A percentile compares a stretch with the other conserved stretches of the same genome.
Conservation (phyloP, 2,113 vertebrate species). For the Gadus chalcogrammus region DNA sequence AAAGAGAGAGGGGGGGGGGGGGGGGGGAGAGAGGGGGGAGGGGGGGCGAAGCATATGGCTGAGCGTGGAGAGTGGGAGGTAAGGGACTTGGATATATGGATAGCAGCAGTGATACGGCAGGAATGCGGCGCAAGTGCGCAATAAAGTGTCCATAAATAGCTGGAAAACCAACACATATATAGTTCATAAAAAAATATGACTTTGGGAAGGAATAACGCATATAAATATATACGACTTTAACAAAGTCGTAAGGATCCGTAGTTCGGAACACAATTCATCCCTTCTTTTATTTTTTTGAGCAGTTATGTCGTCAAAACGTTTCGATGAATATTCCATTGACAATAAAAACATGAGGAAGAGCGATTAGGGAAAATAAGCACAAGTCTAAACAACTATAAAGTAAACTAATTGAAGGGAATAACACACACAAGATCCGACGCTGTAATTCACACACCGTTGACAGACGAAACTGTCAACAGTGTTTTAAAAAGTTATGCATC, state of each 20-base stretch:
- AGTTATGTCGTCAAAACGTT: too few species aligned
- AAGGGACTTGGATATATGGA: conserved; percentile 38
- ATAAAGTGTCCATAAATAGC: conserved; percentile 48
- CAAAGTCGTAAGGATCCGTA: too few species aligned
- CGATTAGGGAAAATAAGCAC: too few species aligned
- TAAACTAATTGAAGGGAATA: too few species aligned
- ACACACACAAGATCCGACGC: too few species aligned
- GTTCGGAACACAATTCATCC: too few species aligned
- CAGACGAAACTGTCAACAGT: conserved; percentile 22
- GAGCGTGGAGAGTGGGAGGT: conserved; percentile 63
- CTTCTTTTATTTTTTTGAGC: too few species aligned
- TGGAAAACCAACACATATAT: conserved; percentile 2
- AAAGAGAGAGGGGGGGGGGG: conserved; percentile 10
- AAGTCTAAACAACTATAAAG: too few species aligned
- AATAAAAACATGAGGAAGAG: too few species aligned
- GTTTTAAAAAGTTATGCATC: conserved; percentile 42
- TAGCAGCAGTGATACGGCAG: conserved; percentile 17
- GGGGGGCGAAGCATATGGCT: conserved; percentile 67
- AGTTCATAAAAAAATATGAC: too few species aligned
- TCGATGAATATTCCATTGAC: too few species aligned
- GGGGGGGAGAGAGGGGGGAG: conserved; percentile 29
- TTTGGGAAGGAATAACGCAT: background rate
- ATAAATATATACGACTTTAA: conserved; percentile 26
- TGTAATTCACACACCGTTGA: conserved; percentile 38
- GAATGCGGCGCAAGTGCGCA: conserved; percentile 28